Conservation (phyloP, 1,140 invertebrate species). For the Apis laboriosa region DNA sequence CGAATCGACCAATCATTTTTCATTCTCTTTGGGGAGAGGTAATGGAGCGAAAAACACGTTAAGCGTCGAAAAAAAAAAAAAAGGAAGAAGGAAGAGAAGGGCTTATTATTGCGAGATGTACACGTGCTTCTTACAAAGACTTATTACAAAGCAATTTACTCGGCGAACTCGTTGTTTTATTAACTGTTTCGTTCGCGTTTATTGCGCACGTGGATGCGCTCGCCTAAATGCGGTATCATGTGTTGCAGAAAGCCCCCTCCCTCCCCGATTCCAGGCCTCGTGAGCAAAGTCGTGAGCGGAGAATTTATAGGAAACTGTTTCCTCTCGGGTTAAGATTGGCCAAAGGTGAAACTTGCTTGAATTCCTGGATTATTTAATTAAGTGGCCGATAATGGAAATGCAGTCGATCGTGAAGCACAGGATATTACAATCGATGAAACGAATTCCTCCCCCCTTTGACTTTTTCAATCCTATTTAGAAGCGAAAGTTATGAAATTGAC, state of each 20-base stretch:
- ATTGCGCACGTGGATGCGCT: background rate
- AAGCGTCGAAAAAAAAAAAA: constrained; percentile 6
- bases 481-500: background rate
- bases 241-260: background rate
- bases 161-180: constrained; percentile 22
- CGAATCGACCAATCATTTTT: constrained; percentile 8
- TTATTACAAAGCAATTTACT: constrained; percentile 25
- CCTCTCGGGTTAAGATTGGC: constrained; percentile 7
- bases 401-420: constrained; percentile 56
- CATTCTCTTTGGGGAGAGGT: background rate
- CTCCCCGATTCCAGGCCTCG: constrained; percentile 13
- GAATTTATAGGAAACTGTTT: constrained; percentile 56
- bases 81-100: background rate
- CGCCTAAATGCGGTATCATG: constrained; percentile 5
- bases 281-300: constrained; percentile 22
- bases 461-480: background rate
- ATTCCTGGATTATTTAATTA: constrained; percentile 63
- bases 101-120: constrained; percentile 10
- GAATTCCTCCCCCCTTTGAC: background rate
- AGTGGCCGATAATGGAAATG: constrained; percentile 58
- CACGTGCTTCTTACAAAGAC: constrained; percentile 9
- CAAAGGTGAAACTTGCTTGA: constrained; percentile 50
- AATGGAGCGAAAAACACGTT: constrained; percentile 23
- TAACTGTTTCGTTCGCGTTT: constrained; percentile 27
- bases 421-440: constrained; percentile 49